These are phyloP conservation scores for Brachionus sp. DNA, from an alignment of 1,140 invertebrate genomes.

Conservation along the genomic window DNA sequence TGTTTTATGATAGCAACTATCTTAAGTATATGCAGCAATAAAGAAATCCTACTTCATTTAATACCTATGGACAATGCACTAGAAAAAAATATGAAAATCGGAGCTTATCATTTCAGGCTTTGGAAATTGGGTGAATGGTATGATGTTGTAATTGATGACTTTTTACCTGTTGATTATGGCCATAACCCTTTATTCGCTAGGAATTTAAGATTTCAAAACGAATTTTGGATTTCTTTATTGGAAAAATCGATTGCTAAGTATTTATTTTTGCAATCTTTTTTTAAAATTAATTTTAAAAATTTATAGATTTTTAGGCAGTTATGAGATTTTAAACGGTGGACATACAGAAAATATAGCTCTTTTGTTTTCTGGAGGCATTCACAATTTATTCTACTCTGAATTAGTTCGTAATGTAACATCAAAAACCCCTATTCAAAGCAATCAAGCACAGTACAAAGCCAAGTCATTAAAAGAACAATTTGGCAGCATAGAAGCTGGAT, in stretches of 20 bases:
- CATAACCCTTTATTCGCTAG: not conserved
- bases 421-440: not conserved
- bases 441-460: not conserved
- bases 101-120: constrained; percentile 67
- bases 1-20: constrained; percentile 42
- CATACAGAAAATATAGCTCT: not conserved
- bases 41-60: constrained; percentile 7
- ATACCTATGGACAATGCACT: constrained; percentile 12
- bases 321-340: constrained; percentile 18
- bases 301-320: constrained; percentile 32
- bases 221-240: constrained; percentile 41
- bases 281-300: not conserved
- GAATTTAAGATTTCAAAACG: constrained; percentile 10
- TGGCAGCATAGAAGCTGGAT: not conserved
- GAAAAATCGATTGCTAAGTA: constrained; percentile 41
- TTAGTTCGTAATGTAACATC: not conserved
- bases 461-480: not conserved
- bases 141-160: constrained; percentile 72
- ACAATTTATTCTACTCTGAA: not conserved
- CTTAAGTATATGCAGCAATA: not conserved
- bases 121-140: constrained; percentile 75
- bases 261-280: not conserved
- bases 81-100: constrained; percentile 46
- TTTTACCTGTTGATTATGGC: constrained; percentile 64
- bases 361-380: constrained; percentile 22